Evolutionary conservation across 2,113 vertebrate species (phyloP), one percentile per base, ranked within the genome.

Genomic region (Chloroceryle aenea): DNA sequence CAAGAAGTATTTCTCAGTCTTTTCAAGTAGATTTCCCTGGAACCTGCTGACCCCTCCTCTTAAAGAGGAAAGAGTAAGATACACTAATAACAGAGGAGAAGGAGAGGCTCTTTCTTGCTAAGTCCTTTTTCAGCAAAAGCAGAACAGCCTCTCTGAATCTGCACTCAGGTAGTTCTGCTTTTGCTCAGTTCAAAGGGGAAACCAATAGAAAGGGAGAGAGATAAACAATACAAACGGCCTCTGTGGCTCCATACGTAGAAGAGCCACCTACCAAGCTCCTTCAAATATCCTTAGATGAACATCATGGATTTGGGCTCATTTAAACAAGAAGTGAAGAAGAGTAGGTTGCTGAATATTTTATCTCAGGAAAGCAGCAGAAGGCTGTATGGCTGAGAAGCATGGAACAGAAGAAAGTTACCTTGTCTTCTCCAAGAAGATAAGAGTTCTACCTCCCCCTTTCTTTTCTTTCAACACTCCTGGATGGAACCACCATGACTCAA

Each of bases 131-230:
- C 68, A 81, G 72, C 16, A 6, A 88, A 93, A 96, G 68, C 75
- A 92, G 90, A 94, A 96, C 78, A 73, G 48, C 6, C 32, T 82
- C 30, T 71, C 58, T 34, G 20, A 79, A 19, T 68, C 15, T 85
- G 47, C 75, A n/a, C 63, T 77, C 68, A 74, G 68, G 64, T 64
- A 52, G 87, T 89, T 96, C 79, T 94, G 82, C 91, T 94, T 96
- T 86, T 48, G 59, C 79, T 63, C 42, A 62, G 50, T 67, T 93
- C 63, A 90, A 67, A 71, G 63, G 34, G 29, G 21, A 94, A 95
- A 86, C 34, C 38, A 59, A 38, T 2, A 45, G 45, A 75, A 71
- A 86, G 59, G 38, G 22, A 85, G 25, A 73, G 14, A 68, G 16
- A 75, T 6, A 89, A 81, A 83, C 27, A 34, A 40, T 18, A 42